Percentiles rank a stretch among this genome's conserved stretches.
Evolutionary conservation across 2,888 invertebrate genomes (phyloP).

Genomic region (Leptogaster cylindrica): DNA sequence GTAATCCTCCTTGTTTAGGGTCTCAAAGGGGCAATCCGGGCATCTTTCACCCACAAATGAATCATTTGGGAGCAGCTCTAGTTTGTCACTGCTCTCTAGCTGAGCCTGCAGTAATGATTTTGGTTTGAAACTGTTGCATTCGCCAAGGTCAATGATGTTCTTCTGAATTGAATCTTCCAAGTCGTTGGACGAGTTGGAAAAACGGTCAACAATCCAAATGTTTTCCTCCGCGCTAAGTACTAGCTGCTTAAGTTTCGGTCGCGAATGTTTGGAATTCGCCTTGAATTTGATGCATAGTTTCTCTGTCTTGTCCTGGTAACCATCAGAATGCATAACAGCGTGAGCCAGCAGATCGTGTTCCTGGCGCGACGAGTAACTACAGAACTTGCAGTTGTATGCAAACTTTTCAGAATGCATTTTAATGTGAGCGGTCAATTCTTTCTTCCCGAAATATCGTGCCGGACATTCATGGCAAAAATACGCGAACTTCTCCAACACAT

Average conservation of each 20-base stretch:
- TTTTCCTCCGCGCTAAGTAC: constrained; percentile 51
- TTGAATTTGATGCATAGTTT: constrained; percentile 71
- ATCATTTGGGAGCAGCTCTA: constrained; percentile 43
- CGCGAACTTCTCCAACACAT: constrained; percentile 65
- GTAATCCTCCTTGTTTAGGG: constrained; percentile 74
- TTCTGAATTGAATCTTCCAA: constrained; percentile 25
- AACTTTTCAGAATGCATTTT: constrained; percentile 57
- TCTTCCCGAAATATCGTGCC: constrained; percentile 78
- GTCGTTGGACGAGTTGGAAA: not conserved
- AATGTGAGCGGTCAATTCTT: constrained; percentile 75
- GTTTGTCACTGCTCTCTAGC: constrained; percentile 11
- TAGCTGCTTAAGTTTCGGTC: constrained; percentile 66
- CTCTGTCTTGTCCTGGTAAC: constrained; percentile 79
- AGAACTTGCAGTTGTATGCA: constrained; percentile 74
- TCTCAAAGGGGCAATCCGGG: constrained; percentile 80
- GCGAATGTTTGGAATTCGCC: constrained; percentile 69
- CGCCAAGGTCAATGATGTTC: constrained; percentile 41
- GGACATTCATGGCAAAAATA: constrained; percentile 84
- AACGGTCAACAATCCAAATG: constrained; percentile 57
- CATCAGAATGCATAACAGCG: constrained; percentile 74
- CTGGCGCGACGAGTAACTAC: constrained; percentile 77
- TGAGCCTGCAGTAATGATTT: constrained; percentile 23
- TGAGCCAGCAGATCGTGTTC: constrained; percentile 74
- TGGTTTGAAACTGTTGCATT: constrained; percentile 5
- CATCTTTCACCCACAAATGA: constrained; percentile 63